These are phyloP conservation scores for Poecile montanus DNA, from an alignment of 2,797 vertebrate genomes.

Conservation along the genomic window DNA sequence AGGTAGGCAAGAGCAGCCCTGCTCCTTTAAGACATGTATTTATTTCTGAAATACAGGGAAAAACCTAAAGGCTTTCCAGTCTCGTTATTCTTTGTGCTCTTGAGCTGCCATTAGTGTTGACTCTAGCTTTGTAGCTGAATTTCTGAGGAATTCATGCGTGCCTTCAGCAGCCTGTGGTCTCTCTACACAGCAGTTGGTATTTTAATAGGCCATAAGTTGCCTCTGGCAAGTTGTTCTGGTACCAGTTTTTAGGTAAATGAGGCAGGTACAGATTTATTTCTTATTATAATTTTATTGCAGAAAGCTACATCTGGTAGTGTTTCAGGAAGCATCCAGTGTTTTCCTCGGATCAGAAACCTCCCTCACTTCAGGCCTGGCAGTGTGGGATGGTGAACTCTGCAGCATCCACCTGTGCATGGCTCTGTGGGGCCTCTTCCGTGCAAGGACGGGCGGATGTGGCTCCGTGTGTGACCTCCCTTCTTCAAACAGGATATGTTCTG, in stretches of 20 bases:
- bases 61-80: constrained; percentile 1
- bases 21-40: not conserved
- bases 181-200: not conserved
- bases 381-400: not conserved
- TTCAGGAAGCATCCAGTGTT: not conserved
- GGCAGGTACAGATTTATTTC: constrained; percentile 32
- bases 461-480: not conserved
- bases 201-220: constrained; percentile 41
- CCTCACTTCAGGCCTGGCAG: not conserved
- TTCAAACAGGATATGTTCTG: constrained; percentile 29
- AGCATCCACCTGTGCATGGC: not conserved
- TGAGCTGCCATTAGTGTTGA: constrained; percentile 5
- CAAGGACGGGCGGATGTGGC: not conserved
- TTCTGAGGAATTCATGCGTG: constrained; percentile 6
- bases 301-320: constrained; percentile 8
- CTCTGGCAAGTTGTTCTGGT: constrained; percentile 26
- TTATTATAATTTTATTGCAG: constrained; percentile 22
- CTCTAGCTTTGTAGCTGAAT: constrained; percentile 36
- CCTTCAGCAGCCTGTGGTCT: not conserved
- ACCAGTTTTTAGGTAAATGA: not conserved
- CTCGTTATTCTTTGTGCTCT: constrained; percentile 25
- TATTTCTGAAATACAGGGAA: not conserved
- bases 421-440: not conserved
- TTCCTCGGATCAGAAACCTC: not conserved
- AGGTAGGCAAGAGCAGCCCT: not conserved